phyloP scores from a whole-genome alignment of 2,888 invertebrate genomes.

The Chymomyza caudatula region DNA sequence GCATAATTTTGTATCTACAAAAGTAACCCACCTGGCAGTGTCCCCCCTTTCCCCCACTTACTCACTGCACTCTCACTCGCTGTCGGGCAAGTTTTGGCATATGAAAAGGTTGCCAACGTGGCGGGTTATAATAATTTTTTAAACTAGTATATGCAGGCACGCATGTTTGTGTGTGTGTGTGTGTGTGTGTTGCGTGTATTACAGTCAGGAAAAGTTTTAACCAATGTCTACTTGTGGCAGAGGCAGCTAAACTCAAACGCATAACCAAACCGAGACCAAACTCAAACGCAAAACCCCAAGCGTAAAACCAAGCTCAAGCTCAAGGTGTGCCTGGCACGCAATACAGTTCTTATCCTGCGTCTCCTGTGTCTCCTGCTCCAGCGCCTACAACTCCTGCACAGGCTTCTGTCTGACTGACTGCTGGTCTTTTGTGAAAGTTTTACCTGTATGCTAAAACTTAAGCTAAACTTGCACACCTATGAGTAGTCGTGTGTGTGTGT shows the following conservation, averaged over 20 bases:
- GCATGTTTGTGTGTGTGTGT: conserved; percentile 12
- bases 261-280: background rate
- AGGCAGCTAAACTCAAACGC: conserved; percentile 7
- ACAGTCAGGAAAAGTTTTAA: conserved; percentile 56
- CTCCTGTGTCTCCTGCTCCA: too few relatives aligned
- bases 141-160: conserved; percentile 47
- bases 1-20: conserved; percentile 72
- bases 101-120: conserved; percentile 71
- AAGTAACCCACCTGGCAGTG: too few relatives aligned
- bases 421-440: conserved; percentile 20
- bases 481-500: background rate
- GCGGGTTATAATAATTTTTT: conserved; percentile 70
- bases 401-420: conserved; percentile 60
- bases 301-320: conserved; percentile 20
- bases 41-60: background rate
- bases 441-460: conserved; percentile 66
- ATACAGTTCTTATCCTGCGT: conserved; percentile 13
- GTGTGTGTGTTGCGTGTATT: conserved; percentile 12
- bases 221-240: conserved; percentile 69
- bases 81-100: conserved; percentile 63
- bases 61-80: too few relatives aligned
- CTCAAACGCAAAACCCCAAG: conserved; percentile 24
- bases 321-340: conserved; percentile 69
- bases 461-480: conserved; percentile 58
- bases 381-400: background rate